Base-by-base conservation (phyloP, 1,140 invertebrate genomes). In the Pygmarrhopalites habei region DNA sequence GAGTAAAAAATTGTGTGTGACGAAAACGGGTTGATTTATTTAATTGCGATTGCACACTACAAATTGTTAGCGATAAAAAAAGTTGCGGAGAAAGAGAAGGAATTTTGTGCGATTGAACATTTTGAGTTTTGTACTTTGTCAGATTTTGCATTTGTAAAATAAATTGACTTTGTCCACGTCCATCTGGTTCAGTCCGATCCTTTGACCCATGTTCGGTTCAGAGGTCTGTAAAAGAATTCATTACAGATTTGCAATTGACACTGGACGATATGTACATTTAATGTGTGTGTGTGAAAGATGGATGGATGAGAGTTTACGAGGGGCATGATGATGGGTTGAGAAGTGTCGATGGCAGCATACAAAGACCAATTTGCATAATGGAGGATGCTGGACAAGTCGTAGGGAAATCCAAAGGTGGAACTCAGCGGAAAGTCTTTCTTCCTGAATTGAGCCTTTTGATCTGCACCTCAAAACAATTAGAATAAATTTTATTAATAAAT, bases 111-210 rank as follows among this genome's bases (percentile, higher is more conserved):
- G n/a, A n/a, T n/a, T n/a, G n/a, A n/a, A n/a, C n/a, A n/a, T n/a
- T n/a, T n/a, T n/a, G n/a, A n/a, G n/a, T n/a, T n/a, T n/a, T n/a
- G n/a, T n/a, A n/a, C n/a, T n/a, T n/a, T n/a, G n/a, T n/a, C n/a
- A n/a, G n/a, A n/a, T n/a, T n/a, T 61, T 29, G 32, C 60, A 62
- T 21, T 62, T 51, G 29, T 62, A 62, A 15, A 56, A n/a, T 10
- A 62, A 39, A 29, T 62, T 62, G 12, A 62, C 17, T 72, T 87
- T 88, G 3, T 75, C 65, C 10, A 83, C 75, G 65, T 88, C 86
- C 52, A 82, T 83, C 47, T 80, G 77, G 46, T 84, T 86, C 35
- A 87, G 73, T 32, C 82, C 83, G 15, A 78, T 74, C 55, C 85
- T 77, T 75, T 87, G 85, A 5, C 86, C 85, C 56, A 87, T 76